Base-by-base conservation (phyloP, 1,140 invertebrate genomes). In the Archivesica marissinica region DNA sequence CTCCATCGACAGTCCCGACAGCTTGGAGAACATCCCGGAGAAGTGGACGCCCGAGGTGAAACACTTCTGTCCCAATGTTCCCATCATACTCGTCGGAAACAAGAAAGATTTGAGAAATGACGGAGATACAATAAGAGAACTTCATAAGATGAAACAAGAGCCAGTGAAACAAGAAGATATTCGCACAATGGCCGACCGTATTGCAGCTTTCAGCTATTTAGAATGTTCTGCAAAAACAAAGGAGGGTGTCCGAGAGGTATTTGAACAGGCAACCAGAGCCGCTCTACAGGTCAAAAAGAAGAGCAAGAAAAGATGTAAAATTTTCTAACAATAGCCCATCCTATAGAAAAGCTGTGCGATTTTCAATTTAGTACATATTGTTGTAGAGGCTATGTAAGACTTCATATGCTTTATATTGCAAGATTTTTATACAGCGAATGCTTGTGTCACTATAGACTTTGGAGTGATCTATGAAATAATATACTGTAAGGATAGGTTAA, bases 211-310 rank as follows among this genome's bases (percentile, higher is more conserved):
- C 94, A 98, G 97, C 80, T 99, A 99, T 95, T 96, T 99, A 86
- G 99, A 99, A 95, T 99, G 99, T 95, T 99, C 98, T 70, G 98
- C 99, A 90, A 99, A 99, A 94, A 99, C 98, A 94, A 99, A 99
- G 96, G 99, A 99, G 94, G 99, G 99, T 92, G 98, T 99, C 61
- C 96, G 98, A 91, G 98, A 99, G 95, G 98, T 99, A 52, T 99
- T 99, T 95, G 98, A 99, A 96, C 99, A 98, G 89, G 99, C 99
- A 88, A 99, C 99, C 79, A 96, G 98, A 93, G 99, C 99, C 93
- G 98, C 99, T 92, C 95, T 99, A 94, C 98, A 99, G 96, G 97
- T 98, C 28, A 90, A 90, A 64, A 89, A 88, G 83, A 87, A 88
- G 80, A 83, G 50, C 20, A 56, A 54, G n/a, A 39, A 25, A 17